phyloP scores from a whole-genome alignment of 2,888 invertebrate species.

The Neria commutata region DNA sequence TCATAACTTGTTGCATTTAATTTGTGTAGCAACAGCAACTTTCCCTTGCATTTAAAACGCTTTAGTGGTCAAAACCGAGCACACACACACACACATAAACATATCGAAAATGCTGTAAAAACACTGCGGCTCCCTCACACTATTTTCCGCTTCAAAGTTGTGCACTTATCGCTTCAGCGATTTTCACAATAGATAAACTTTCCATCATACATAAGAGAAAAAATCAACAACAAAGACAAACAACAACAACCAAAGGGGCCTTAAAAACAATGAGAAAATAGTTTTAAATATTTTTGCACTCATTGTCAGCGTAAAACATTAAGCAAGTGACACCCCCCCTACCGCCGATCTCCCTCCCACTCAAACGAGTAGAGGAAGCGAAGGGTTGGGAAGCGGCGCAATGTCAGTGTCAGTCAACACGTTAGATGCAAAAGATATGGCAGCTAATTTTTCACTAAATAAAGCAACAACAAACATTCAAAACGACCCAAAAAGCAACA shows the following conservation, averaged over 20 bases:
- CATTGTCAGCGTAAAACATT: background rate
- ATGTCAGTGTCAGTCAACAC: conserved; percentile 4
- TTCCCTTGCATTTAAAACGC: too few species aligned
- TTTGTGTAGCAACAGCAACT: too few species aligned
- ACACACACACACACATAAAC: too few species aligned
- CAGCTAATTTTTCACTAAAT: conserved; percentile 3
- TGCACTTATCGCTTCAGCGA: background rate
- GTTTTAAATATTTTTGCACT: conserved; percentile 1
- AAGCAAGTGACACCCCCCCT: background rate
- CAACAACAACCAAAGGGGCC: too few species aligned
- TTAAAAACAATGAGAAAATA: too few species aligned
- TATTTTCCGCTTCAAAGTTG: background rate
- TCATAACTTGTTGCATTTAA: too few species aligned
- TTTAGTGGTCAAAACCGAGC: too few species aligned
- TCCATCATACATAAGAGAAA: background rate
- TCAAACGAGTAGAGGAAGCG: too few species aligned
- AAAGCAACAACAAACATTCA: background rate
- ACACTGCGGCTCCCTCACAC: too few species aligned
- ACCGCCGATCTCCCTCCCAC: background rate
- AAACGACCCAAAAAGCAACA: background rate
- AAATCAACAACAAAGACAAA: too few species aligned
- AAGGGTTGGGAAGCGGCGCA: background rate
- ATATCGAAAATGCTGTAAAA: too few species aligned
- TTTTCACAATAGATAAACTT: background rate
- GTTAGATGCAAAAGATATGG: conserved; percentile 2